Conservation (phyloP, 1,140 invertebrate genomes). For the Aricia agestis region DNA sequence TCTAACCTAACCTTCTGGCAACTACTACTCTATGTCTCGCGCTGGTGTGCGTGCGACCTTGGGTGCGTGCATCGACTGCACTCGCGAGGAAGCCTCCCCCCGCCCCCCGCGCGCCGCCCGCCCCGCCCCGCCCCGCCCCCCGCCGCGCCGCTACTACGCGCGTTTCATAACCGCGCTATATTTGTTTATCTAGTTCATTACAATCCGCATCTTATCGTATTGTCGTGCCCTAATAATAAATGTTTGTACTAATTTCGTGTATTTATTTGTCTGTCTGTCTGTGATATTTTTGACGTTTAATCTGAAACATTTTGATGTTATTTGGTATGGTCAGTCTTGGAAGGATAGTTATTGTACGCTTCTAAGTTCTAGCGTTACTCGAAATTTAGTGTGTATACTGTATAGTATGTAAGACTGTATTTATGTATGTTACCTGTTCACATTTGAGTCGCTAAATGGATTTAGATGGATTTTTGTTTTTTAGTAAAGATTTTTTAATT, state of each 20-base stretch:
- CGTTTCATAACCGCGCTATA: slow-evolving; percentile 12
- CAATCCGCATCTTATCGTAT: background rate
- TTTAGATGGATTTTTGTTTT: too few species aligned
- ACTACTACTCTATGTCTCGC: slow-evolving; percentile 18
- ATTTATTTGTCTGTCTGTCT: too few species aligned
- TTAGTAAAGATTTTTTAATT: too few species aligned
- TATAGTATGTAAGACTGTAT: too few species aligned
- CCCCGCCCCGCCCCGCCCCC: slow-evolving; percentile 20
- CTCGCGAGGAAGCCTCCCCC: slow-evolving; percentile 30
- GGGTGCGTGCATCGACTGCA: slow-evolving; percentile 49
- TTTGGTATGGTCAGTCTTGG: too few species aligned
- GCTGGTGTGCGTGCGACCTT: slow-evolving; percentile 33
- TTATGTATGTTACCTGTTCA: too few species aligned
- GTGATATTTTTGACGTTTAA: too few species aligned
- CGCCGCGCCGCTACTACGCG: slow-evolving; percentile 23
- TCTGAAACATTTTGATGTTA: too few species aligned
- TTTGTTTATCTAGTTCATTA: background rate
- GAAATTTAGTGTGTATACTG: too few species aligned
- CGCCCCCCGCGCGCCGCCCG: slow-evolving; percentile 26
- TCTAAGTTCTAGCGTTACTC: too few species aligned
- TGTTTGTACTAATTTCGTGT: background rate
- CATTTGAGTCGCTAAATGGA: too few species aligned
- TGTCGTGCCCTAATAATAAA: background rate
- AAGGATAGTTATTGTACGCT: too few species aligned
- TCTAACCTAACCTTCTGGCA: background rate